Evolutionary conservation across 2,113 vertebrate species (phyloP).

Genomic region (Pholis gunnellus): DNA sequence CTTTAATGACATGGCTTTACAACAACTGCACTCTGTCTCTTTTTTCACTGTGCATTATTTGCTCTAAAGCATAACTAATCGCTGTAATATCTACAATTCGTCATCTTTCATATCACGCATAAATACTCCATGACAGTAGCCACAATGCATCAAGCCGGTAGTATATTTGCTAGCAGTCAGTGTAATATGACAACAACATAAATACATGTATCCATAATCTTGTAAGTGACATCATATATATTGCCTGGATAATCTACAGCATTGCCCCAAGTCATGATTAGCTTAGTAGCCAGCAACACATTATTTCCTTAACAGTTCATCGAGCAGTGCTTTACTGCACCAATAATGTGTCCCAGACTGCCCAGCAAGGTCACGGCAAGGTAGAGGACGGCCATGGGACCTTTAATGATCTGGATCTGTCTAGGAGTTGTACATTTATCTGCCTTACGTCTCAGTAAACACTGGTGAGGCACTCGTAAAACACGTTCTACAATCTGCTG

Average conservation of each 20-base stretch:
- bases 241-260: conserved; percentile 39
- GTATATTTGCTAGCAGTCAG: conserved; percentile 34
- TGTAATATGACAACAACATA: conserved; percentile 47
- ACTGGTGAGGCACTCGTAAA: not conserved
- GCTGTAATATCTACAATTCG: conserved; percentile 8
- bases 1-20: conserved; percentile 22
- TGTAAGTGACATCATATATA: conserved; percentile 39
- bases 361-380: conserved; percentile 42
- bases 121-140: conserved; percentile 17
- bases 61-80: conserved; percentile 5
- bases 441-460: not conserved
- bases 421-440: conserved; percentile 15
- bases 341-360: conserved; percentile 43
- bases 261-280: conserved; percentile 47
- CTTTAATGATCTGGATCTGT: conserved; percentile 42
- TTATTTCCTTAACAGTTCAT: conserved; percentile 51
- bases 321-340: conserved; percentile 37
- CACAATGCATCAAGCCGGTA: conserved; percentile 18
- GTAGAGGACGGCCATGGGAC: not conserved
- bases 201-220: conserved; percentile 50
- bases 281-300: conserved; percentile 31
- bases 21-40: not conserved
- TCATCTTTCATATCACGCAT: conserved; percentile 18
- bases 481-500: not conserved
- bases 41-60: not conserved